A percentile compares a stretch with the other conserved stretches of the same genome.
Evolutionary conservation across 2,888 invertebrate genomes (phyloP).

Genomic region (Poecilobothrus nobilitatus): DNA sequence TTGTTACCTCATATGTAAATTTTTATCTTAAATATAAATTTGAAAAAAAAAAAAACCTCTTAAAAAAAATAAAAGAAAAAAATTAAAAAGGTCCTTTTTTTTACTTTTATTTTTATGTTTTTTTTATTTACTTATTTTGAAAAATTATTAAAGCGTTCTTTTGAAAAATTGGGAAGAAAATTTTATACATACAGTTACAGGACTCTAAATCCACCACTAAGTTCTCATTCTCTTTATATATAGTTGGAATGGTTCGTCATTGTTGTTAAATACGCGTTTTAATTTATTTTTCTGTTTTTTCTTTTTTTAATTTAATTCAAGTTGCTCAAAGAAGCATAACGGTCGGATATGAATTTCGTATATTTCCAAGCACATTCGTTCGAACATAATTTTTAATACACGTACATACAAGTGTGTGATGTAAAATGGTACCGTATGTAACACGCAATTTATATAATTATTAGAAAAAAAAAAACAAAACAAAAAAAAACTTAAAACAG

Average conservation of each 20-base stretch:
- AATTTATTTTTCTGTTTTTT: background rate
- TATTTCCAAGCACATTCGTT: background rate
- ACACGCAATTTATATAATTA: background rate
- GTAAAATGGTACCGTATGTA: background rate
- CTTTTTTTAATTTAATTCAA: background rate
- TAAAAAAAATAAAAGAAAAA: background rate
- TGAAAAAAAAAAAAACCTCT: background rate
- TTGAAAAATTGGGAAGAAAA: background rate
- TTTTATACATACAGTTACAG: background rate
- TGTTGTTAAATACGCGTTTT: background rate
- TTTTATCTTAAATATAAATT: background rate
- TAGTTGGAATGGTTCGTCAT: no score
- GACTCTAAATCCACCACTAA: no score
- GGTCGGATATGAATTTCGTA: background rate
- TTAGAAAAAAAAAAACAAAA: background rate
- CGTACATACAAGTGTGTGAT: no score
- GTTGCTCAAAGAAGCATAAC: background rate
- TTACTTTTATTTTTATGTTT: no score
- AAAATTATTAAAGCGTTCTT: background rate
- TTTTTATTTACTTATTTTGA: no score
- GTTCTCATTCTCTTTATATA: no score
- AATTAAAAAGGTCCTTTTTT: background rate
- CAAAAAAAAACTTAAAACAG: background rate
- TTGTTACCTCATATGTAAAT: conserved; percentile 1
- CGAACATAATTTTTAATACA: background rate